phyloP scores from a whole-genome alignment of 2,888 invertebrate genomes.

The Venusia cambrica region DNA sequence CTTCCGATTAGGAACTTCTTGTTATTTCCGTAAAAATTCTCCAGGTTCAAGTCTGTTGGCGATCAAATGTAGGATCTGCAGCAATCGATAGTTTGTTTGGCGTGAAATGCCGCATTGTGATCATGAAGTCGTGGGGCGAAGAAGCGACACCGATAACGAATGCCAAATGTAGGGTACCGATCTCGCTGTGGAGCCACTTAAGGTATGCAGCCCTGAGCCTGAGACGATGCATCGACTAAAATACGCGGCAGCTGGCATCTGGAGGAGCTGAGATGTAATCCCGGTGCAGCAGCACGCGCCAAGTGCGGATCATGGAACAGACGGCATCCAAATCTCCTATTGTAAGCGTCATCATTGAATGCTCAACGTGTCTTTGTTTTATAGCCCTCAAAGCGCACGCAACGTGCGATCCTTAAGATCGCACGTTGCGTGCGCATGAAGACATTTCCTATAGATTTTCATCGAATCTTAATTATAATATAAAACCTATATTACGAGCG shows the following conservation, averaged over 20 bases:
- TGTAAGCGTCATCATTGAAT: slow-evolving; percentile 7
- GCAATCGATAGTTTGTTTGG: slow-evolving; percentile 25
- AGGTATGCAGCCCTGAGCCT: slow-evolving; percentile 15
- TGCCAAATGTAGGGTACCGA: slow-evolving; percentile 16
- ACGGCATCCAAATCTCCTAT: slow-evolving; percentile 10
- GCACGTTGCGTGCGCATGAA: slow-evolving; percentile 21
- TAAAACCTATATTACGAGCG: slow-evolving; percentile 27
- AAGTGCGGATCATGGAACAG: slow-evolving; percentile 1
- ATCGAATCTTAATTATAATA: slow-evolving; percentile 28
- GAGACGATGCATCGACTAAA: slow-evolving; percentile 7
- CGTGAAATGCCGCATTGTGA: slow-evolving; percentile 31
- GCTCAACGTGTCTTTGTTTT: slow-evolving; percentile 5
- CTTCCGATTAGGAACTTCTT: slow-evolving; percentile 17
- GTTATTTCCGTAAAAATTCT: slow-evolving; percentile 8
- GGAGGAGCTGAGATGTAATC: slow-evolving; percentile 7
- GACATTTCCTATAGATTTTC: slow-evolving; percentile 26
- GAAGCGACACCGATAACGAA: slow-evolving; percentile 22
- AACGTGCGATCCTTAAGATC: no score
- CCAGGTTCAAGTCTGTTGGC: slow-evolving; percentile 14
- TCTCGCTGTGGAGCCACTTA: slow-evolving; percentile 8
- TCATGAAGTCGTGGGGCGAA: slow-evolving; percentile 20
- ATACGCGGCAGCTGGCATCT: slow-evolving; percentile 11
- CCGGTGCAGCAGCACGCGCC: slow-evolving; percentile 10
- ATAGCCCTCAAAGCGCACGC: slow-evolving; percentile 16
- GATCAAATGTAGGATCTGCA: slow-evolving; percentile 25